Conservation (phyloP, 2,113 vertebrate species). For the Platichthys flesus region DNA sequence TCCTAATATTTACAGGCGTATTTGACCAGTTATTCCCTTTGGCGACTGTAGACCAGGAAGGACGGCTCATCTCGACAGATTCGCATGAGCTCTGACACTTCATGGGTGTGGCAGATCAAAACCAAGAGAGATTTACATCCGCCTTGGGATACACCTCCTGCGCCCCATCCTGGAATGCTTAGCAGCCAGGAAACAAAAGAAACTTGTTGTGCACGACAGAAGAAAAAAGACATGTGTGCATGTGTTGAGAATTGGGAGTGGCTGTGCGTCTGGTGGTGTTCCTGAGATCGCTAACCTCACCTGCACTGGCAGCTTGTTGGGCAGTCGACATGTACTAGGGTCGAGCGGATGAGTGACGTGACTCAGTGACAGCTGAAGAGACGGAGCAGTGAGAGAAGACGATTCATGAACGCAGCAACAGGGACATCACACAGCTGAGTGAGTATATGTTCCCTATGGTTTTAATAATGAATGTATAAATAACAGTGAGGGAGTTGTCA, state of each 20-base stretch:
- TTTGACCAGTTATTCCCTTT: background rate
- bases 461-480: background rate
- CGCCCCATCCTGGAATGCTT: constrained; percentile 63
- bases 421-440: constrained; percentile 32
- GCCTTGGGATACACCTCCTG: constrained; percentile 20
- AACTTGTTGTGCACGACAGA: constrained; percentile 52
- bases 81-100: constrained; percentile 24
- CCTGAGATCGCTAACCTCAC: constrained; percentile 1
- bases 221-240: constrained; percentile 7
- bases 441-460: constrained; percentile 30
- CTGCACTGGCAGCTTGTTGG: constrained; percentile 23
- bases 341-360: constrained; percentile 15
- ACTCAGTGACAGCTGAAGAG: constrained; percentile 2
- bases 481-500: background rate
- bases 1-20: background rate
- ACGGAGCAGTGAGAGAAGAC: background rate
- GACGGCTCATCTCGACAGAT: constrained; percentile 13
- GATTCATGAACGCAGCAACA: background rate
- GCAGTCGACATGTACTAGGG: constrained; percentile 11
- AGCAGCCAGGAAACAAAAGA: constrained; percentile 37
- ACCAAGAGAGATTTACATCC: constrained; percentile 42
- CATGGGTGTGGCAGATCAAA: constrained; percentile 37
- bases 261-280: constrained; percentile 19
- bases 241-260: constrained; percentile 49
- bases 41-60: background rate